Base-by-base conservation (phyloP, 2,797 vertebrate species). In the Tarsius wallacei region DNA sequence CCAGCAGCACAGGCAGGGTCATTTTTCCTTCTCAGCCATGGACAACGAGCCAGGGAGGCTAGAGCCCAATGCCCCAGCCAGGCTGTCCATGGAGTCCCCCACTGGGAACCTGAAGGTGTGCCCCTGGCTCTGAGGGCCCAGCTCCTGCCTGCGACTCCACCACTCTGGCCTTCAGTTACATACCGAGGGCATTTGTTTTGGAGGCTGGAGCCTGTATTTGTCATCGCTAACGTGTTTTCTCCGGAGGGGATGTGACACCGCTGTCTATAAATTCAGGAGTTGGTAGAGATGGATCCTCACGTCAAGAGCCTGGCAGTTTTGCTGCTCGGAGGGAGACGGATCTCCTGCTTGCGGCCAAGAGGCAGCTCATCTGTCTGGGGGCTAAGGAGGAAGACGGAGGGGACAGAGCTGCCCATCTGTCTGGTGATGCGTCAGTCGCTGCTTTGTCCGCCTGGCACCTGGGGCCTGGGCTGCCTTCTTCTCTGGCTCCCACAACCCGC, bases 51-150 rank as follows among this genome's bases (percentile, higher is more conserved):
- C 64, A 14, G 49, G 28, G 49, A 19, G 10, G 12, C 76, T 0
- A 28, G n/a, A 21, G 47, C 31, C 11, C 0, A 0, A 2, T 36
- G 42, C 4, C 28, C 68, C 12, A 8, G 1, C 3, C 3, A 0
- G 3, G 12, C 0, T 14, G n/a, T 59, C 28, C 2, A 0, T 36
- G 7, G 64, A 57, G n/a, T 5, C 21, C 15, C 1, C 14, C 42
- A 17, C 5, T 0, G 1, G 14, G 31, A 33, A 7, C 47, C 33
- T 16, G 0, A 17, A 12, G 55, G 26, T 49, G 31, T 55, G 36
- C 10, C 17, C 17, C 49, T 15, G 26, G 49, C 87, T 66, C 74
- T 1, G 7, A 55, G 7, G 1, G n/a, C 61, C 57, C 6, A 10
- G 49, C 21, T 49, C 0, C 53, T 6, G 49, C 73, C 66, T 7